Evolutionary conservation across 2,113 vertebrate species (phyloP), one percentile per base, ranked within the genome.

Genomic region (Arvicanthis niloticus): DNA sequence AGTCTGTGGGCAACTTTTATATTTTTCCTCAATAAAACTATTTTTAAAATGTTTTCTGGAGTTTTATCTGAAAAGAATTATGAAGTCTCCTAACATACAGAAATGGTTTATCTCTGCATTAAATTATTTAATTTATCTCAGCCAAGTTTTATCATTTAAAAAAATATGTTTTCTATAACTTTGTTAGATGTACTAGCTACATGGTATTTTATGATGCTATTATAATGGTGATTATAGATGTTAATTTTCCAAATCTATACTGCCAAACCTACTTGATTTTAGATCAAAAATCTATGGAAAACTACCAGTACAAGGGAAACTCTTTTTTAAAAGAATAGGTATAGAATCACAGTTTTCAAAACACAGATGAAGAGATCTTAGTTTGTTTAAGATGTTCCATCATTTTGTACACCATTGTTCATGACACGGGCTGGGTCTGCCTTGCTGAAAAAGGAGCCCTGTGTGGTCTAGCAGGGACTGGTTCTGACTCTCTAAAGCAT

Each of bases 81-180:
- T 12, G 48, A n/a, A 88, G 17, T 85, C 56, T 81, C 93, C 24
- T 76, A 90, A 78, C 56, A 13, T 48, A 29, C 11, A 1, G 6
- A 2, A 8, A 85, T 81, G 3, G 9, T n/a, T 97, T 91, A 42
- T 94, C 90, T 94, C 34, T 45, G 21, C 58, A 91, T 45, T 94
- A 68, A 75, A 9, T 76, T 89, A 48, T 77, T 80, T 91, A 76
- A 76, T 76, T 89, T 96, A 42, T 70, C 48, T 88, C 11, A 75
- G 40, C 19, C 70, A 92, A 94, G 40, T 67, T 60, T 87, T 78
- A 17, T 76, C 21, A 94, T 81, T 92, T 93, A 94, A 45, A 80
- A 80, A 88, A 77, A n/a, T 53, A 76, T 15, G 68, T 93, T 95
- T 76, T 80, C 29, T 1, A 16, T 76, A 48, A 78, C 45, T 96